A percentile compares a stretch with the other conserved stretches of the same genome.
Conservation (phyloP, 2,797 vertebrate species). For the Gymnoscopelus microlampas region DNA sequence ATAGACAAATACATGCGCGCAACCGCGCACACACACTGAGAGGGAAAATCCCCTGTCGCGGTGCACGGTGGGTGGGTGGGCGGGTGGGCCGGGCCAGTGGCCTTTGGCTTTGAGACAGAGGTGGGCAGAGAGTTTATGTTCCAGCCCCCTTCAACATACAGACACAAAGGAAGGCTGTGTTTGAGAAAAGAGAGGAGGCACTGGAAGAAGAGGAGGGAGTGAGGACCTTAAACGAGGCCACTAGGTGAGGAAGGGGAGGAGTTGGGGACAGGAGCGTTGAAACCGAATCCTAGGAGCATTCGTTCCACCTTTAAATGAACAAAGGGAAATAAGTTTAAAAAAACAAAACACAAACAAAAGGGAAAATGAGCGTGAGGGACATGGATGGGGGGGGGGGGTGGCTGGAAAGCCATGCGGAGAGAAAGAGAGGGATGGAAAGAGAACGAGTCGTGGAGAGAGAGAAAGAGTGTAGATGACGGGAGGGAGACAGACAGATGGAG, state of each 20-base stretch:
- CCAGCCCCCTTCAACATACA: constrained; percentile 38
- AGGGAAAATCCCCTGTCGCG: constrained; percentile 52
- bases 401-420: too few relatives aligned
- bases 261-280: constrained; percentile 12
- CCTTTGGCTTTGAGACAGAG: constrained; percentile 67
- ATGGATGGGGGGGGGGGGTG: not conserved
- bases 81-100: constrained; percentile 32
- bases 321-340: constrained; percentile 6
- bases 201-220: constrained; percentile 26
- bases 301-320: constrained; percentile 32
- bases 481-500: constrained; percentile 15
- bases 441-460: not conserved
- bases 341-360: not conserved
- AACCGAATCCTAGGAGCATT: constrained; percentile 20
- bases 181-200: constrained; percentile 31
- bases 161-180: constrained; percentile 68
- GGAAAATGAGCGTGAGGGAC: constrained; percentile 21
- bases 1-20: constrained; percentile 9
- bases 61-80: constrained; percentile 56
- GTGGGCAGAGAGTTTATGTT: constrained; percentile 74
- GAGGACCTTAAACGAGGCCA: constrained; percentile 13
- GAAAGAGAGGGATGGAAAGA: not conserved
- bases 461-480: not conserved
- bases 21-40: constrained; percentile 15
- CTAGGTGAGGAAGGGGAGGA: not conserved